phyloP scores from a whole-genome alignment of 2,113 vertebrate genomes.

The Neolamprologus devosi region DNA sequence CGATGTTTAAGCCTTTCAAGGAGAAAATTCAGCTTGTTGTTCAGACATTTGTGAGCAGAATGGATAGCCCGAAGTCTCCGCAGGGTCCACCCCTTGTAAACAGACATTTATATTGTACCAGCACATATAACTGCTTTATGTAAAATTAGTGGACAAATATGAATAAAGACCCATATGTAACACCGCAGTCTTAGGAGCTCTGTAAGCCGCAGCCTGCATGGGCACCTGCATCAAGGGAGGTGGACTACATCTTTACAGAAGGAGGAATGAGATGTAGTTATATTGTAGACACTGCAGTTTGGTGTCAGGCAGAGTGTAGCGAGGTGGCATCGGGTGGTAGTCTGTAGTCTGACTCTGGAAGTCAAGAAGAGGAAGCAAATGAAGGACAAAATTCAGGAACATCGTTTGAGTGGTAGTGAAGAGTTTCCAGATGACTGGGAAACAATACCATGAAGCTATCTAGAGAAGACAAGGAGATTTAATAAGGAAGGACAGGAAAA shows the following conservation, averaged over 20 bases:
- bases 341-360: background rate
- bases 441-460: background rate
- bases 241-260: background rate
- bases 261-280: background rate
- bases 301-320: background rate
- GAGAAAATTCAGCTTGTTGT: background rate
- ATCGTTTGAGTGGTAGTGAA: background rate
- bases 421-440: background rate
- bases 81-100: background rate
- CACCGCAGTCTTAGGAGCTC: background rate
- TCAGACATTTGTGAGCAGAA: background rate
- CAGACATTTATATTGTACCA: background rate
- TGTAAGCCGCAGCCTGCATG: background rate
- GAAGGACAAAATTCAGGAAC: background rate
- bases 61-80: background rate
- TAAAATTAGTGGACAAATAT: background rate
- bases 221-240: background rate
- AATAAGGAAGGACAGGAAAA: background rate
- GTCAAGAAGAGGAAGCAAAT: background rate
- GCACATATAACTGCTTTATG: background rate
- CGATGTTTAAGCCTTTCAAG: background rate
- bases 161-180: background rate
- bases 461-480: background rate
- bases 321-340: background rate
- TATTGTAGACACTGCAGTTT: background rate